Base-by-base conservation (phyloP, 92 coral and sea anemone species). In the Pocillopora grandis region DNA sequence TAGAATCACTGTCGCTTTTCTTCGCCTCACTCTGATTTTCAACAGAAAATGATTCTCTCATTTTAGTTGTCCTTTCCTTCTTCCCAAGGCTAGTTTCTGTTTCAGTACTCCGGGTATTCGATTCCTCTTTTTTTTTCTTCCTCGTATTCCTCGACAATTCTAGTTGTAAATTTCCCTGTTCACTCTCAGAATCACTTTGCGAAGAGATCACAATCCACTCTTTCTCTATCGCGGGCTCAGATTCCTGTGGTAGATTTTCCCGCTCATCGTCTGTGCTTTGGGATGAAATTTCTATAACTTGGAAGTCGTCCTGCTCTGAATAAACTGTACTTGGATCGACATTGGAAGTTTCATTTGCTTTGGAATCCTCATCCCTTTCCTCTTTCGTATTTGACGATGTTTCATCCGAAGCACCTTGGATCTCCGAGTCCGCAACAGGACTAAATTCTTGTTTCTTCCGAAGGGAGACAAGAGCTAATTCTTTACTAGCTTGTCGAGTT, bases 401-500 rank as follows among this genome's bases (percentile, higher is more conserved):
- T 12, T 55, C 73, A 9, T 19, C 60, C 31, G 33, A 12, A 63
- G 75, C 31, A 18, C 31, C 42, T 69, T 58, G 33, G 36, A 10
- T 63, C 67, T 76, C 82, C 80, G 68, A 36, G 59, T 58, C 82
- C 55, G 31, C 18, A 19, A 15, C 12, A 63, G 33, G 65, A 36
- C 59, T 82, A 70, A 42, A 21, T 9, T 37, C 81, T 21, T 87
- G 78, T 14, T 78, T 66, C 62, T 68, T 71, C 58, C 82, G 87
- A 16, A 66, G 78, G 58, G 76, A 80, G 4, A 86, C 89, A 16
- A 62, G 86, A 6, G 83, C 87, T 2, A 93, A 90, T 76, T 93
- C 97, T 83, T 90, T 93, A 59, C 95, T 93, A 5, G 97, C 97
- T 37, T 88, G 97, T 23, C 97, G 85, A 19, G 97, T 93, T 63